Base-by-base conservation (phyloP, 1,140 invertebrate genomes). In the Drosophila fuyamai region DNA sequence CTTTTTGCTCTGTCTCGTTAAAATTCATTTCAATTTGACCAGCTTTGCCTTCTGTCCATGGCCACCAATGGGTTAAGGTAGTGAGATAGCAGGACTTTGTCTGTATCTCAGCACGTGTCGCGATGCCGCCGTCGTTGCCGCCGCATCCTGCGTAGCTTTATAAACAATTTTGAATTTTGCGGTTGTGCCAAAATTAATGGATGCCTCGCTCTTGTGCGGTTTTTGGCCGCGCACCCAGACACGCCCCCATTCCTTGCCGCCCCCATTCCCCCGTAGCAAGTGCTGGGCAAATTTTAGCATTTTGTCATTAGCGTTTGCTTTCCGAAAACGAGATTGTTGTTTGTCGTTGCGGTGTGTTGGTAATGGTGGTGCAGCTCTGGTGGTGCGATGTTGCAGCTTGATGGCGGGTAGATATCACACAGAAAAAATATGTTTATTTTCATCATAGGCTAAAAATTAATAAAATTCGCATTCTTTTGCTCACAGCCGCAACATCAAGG, bases 101-200 rank as follows among this genome's bases (percentile, higher is more conserved):
- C 47, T 47, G 9, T 55, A 65, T 76, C 74, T 53, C 70, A 38
- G 79, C 79, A 83, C 83, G 83, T 86, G 82, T 86, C 83, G 79
- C 77, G 71, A 73, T 63, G 80, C 84, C 51, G 59, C 47, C 47
- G 73, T 72, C 41, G 41, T 29, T 27, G 71, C 72, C 29, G 29
- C 29, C 79, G 65, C 80, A 81, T 84, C 73, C 84, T 84, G 84
- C 84, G 84, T 84, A 84, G 84, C 84, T 89, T 89, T 89, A 89
- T 89, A 89, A 89, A 89, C 84, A 89, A 89, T 89, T 89, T 89
- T 89, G 84, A 89, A 89, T 89, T 89, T 89, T 89, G 84, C 73
- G 84, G 84, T 89, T 89, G 81, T 70, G 77, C 77, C 84, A 89
- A 89, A 89, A 89, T 89, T 89, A 89, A 89, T 89, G 84, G 85